Evolutionary conservation across 2,888 invertebrate genomes (phyloP).

Genomic region (Margaritifera margaritifera): DNA sequence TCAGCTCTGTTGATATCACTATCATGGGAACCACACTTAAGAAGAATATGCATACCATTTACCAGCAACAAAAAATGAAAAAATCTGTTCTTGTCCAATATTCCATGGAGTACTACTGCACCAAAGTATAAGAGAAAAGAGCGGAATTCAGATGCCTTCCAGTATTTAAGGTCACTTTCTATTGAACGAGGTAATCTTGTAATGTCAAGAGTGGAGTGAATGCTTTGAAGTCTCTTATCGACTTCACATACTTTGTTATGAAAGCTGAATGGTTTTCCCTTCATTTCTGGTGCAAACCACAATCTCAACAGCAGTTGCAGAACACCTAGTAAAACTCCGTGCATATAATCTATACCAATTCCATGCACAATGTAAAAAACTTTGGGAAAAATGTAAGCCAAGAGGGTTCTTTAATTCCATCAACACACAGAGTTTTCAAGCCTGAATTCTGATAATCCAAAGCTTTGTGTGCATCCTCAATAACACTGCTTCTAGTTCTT

Average conservation of each 20-base stretch:
- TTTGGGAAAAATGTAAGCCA: slow-evolving; percentile 18
- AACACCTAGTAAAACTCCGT: slow-evolving; percentile 32
- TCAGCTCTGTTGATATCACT: slow-evolving; percentile 14
- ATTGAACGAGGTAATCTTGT: slow-evolving; percentile 26
- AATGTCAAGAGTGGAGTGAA: slow-evolving; percentile 21
- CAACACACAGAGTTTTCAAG: slow-evolving; percentile 2
- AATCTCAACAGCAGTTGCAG: slow-evolving; percentile 24
- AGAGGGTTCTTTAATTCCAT: slow-evolving; percentile 27
- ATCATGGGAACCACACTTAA: slow-evolving; percentile 9
- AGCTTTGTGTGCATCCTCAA: slow-evolving; percentile 11
- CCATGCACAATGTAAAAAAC: slow-evolving; percentile 13
- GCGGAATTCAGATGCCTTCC: slow-evolving; percentile 32
- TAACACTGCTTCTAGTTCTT: slow-evolving; percentile 10
- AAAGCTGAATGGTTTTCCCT: too few species aligned
- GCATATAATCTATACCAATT: slow-evolving; percentile 36
- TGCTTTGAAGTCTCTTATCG: slow-evolving; percentile 13
- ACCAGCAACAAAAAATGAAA: slow-evolving; percentile 23
- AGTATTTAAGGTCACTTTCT: slow-evolving; percentile 15
- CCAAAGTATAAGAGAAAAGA: slow-evolving; percentile 27
- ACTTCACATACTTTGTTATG: background rate
- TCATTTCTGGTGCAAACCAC: slow-evolving; percentile 20
- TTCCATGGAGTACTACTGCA: slow-evolving; percentile 15
- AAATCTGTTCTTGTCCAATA: slow-evolving; percentile 22
- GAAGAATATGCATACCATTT: slow-evolving; percentile 23
- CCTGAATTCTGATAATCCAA: slow-evolving; percentile 3